Evolutionary conservation across 2,888 invertebrate genomes (phyloP), one percentile per base, ranked within the genome.

Genomic region (Andrena flavipes): DNA sequence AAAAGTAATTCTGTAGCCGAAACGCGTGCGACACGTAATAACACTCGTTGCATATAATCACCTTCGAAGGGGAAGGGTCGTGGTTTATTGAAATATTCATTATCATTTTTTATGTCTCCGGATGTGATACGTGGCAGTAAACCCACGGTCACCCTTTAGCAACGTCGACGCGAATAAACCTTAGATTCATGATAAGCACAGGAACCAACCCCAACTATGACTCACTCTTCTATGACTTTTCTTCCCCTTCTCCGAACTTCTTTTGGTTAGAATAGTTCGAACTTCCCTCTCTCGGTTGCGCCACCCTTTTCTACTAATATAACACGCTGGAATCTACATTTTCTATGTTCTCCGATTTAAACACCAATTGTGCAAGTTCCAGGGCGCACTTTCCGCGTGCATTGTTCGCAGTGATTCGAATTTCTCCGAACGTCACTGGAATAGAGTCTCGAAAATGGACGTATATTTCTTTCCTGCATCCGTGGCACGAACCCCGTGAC

Each of bases 81-180:
- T 35, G 65, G 59, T 82, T 84, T 87, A 86, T 88, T 86, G 88
- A 88, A 87, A 88, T 86, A 88, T 88, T 88, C 80, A 87, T 87
- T 79, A 79, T 79, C 33, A 63, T 78, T 69, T 67, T 77, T 59
- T 51, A 59, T 48, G 68, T 63, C 74, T 35, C 62, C 76, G 29
- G 30, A 13, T 54, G 29, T 30, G 35, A 67, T 62, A 65, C 62
- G 51, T 26, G 62, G 33, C 26, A 7, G 29, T 67, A 81, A 87
- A 75, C 76, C 76, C 42, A 26, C 49, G 76, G 63, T 54, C 67
- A 65, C 69, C 85, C 75, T 49, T 59, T 60, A 48, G 30, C 13
- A 71, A 62, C 74, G 48, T 8, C 68, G 10, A 23, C 48, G 48
- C 63, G 59, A 59, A 23, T 29, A 26, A 51, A 49, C 60, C 51